Percentiles rank a stretch among this genome's conserved stretches.
phyloP scores from a whole-genome alignment of 2,113 vertebrate species.

The Paradoxurus hermaphroditus region DNA sequence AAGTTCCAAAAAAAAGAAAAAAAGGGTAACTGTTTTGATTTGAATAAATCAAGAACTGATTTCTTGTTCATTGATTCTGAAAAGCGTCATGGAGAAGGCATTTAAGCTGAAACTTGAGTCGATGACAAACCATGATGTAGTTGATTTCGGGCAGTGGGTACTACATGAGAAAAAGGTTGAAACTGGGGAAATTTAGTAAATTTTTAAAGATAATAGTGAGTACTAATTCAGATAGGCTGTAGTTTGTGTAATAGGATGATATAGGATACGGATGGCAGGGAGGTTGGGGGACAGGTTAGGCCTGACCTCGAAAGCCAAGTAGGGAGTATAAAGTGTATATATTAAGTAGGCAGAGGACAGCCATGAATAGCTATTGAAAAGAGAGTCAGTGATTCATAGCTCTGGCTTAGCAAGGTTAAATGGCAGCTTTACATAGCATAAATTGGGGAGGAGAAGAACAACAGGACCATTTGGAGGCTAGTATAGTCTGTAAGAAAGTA shows the following conservation, averaged over 20 bases:
- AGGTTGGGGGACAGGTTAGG: neutral
- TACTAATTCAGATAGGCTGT: neutral
- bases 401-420: neutral
- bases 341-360: neutral
- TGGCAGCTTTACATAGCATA: neutral
- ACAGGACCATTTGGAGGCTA: neutral
- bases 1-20: neutral
- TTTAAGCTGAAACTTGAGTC: neutral
- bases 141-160: neutral
- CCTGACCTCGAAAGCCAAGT: neutral
- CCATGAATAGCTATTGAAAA: neutral
- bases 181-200: neutral
- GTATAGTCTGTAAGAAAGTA: neutral
- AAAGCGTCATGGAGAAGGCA: neutral
- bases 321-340: neutral
- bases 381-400: neutral
- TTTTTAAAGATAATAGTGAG: conserved; percentile 5
- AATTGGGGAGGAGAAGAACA: neutral
- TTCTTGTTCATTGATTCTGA: conserved; percentile 19
- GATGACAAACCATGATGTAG: neutral
- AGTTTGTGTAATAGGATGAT: neutral
- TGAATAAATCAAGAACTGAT: neutral
- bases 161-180: neutral
- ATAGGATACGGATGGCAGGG: neutral
- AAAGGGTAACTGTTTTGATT: neutral